A percentile compares a stretch with the other conserved stretches of the same genome.
Conservation (phyloP, 2,113 vertebrate genomes). For the Etheostoma cragini region DNA sequence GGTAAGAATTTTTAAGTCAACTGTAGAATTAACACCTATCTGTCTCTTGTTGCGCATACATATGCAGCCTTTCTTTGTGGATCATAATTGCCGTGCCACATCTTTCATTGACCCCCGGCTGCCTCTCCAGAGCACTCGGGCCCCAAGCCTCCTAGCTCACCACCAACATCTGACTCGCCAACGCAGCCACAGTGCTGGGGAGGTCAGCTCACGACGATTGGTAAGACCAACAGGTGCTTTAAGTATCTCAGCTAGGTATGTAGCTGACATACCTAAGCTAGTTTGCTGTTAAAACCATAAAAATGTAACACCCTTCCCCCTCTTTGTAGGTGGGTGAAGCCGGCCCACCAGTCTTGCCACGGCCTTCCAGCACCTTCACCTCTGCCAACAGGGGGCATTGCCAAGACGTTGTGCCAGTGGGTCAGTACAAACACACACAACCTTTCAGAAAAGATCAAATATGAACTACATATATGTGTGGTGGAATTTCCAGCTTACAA, state of each 20-base stretch:
- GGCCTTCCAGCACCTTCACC: slow-evolving; percentile 92
- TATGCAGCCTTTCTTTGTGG: slow-evolving; percentile 90
- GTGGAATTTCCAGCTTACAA: slow-evolving; percentile 89
- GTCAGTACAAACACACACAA: slow-evolving; percentile 80
- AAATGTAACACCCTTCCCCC: neutral
- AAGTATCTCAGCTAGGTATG: no score
- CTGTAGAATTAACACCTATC: neutral
- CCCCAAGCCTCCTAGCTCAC: slow-evolving; percentile 88
- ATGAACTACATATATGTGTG: neutral
- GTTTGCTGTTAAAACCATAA: neutral
- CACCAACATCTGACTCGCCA: slow-evolving; percentile 92
- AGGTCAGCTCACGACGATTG: slow-evolving; percentile 84
- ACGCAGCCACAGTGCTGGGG: slow-evolving; percentile 93
- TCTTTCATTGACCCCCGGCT: slow-evolving; percentile 95
- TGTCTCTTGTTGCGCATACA: neutral
- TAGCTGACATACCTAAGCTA: no score
- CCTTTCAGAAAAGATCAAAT: neutral
- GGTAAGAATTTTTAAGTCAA: neutral
- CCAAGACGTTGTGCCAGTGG: slow-evolving; percentile 94
- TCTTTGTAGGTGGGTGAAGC: slow-evolving; percentile 78
- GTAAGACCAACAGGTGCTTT: slow-evolving; percentile 35
- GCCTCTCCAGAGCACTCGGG: slow-evolving; percentile 90
- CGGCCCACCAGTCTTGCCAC: slow-evolving; percentile 89
- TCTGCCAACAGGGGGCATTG: slow-evolving; percentile 89
- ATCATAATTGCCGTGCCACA: slow-evolving; percentile 94